Percentiles rank a stretch among this genome's conserved stretches.
Conservation (phyloP, 2,797 vertebrate genomes). For the Gymnocypris eckloni region DNA sequence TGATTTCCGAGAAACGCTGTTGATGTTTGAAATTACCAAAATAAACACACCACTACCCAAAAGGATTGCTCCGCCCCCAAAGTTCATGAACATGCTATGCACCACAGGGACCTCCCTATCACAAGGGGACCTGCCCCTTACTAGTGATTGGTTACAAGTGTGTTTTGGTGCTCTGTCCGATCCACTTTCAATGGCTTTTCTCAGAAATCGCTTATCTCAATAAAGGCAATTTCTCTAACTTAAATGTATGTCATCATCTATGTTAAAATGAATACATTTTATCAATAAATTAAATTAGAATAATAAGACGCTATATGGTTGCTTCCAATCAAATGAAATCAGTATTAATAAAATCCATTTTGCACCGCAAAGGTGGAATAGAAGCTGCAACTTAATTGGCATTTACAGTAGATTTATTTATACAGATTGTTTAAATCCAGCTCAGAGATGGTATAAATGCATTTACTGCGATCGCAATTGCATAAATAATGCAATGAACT, state of each 20-base stretch:
- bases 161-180: no score
- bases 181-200: no score
- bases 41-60: background rate
- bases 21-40: background rate
- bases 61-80: background rate
- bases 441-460: background rate
- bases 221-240: no score
- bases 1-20: background rate
- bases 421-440: background rate
- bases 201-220: background rate
- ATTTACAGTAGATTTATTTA: background rate
- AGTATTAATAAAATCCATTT: background rate
- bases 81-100: background rate
- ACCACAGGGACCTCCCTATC: background rate
- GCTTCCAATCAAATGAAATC: background rate
- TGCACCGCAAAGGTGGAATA: background rate
- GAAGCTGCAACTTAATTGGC: background rate
- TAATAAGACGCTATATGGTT: background rate
- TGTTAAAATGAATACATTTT: background rate
- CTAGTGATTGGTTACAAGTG: background rate
- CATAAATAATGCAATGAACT: background rate
- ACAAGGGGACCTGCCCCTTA: background rate
- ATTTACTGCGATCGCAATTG: background rate
- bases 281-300: background rate
- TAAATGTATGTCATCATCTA: background rate